Conservation (phyloP, 2,113 vertebrate genomes). For the Toxotes jaculatrix region DNA sequence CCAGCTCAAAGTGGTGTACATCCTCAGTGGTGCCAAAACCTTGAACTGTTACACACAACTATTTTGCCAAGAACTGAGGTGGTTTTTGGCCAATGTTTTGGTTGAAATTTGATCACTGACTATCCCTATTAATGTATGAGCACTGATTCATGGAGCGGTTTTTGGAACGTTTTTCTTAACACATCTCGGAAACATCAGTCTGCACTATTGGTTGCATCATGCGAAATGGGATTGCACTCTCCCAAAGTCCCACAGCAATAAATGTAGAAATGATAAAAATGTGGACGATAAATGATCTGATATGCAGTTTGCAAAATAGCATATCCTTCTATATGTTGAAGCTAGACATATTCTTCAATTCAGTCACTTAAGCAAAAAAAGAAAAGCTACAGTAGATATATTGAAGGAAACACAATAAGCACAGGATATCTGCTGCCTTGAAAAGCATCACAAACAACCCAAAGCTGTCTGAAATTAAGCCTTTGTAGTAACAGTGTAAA, state of each 20-base stretch:
- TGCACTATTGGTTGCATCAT: not conserved
- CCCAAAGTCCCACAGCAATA: not conserved
- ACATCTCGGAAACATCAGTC: too few relatives aligned
- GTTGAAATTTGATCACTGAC: slow-evolving; percentile 3
- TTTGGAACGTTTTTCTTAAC: not conserved
- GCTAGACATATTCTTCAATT: not conserved
- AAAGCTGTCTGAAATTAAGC: not conserved
- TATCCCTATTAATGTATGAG: not conserved
- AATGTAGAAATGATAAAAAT: not conserved
- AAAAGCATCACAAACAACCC: not conserved
- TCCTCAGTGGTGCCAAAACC: slow-evolving; percentile 2
- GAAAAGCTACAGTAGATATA: not conserved
- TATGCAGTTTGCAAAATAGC: not conserved
- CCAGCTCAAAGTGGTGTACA: not conserved
- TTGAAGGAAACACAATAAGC: not conserved
- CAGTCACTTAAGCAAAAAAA: not conserved
- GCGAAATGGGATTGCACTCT: not conserved
- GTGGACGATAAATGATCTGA: not conserved
- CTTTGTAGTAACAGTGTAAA: not conserved
- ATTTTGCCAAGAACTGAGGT: not conserved
- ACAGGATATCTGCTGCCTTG: not conserved
- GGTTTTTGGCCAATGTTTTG: not conserved
- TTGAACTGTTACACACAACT: not conserved
- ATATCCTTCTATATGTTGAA: not conserved
- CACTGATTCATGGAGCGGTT: not conserved